Evolutionary conservation across 2,888 invertebrate species (phyloP), one percentile per base, ranked within the genome.

Genomic region (Epistrophe grossulariae): DNA sequence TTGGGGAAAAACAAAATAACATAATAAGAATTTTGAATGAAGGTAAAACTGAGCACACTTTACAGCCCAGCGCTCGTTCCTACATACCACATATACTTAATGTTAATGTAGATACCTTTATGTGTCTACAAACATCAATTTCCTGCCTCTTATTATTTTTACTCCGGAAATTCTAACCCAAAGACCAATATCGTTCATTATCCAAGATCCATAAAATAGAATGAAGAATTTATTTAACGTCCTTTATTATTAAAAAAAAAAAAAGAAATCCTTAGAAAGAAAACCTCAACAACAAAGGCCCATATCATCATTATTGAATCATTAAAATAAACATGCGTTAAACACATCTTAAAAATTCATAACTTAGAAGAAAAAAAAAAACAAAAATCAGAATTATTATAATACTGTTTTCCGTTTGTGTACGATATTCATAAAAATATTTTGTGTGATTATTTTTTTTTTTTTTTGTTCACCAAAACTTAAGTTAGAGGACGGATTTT

Each of bases 271-370:
- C 31, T 38, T 38, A 68, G 17, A 50, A 35, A 35, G 35, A 68
- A 13, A 68, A 35, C n/a, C 68, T 15, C 35, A 70, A 28, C 70
- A 70, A 70, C 70, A 28, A 52, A 55, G 19, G 52, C n/a, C 24
- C 62, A n/a, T 55, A 55, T 55, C 40, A 70, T 70, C 70, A 40
- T 79, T 62, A 79, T 79, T 62, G 71, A 79, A 71, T 62, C 60
- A 45, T 62, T 70, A 71, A 79, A 55, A 55, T 31, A 71, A 79
- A 79, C 70, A 70, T 55, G 60, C 52, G 79, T 79, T 71, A 79
- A 62, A 71, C 55, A 79, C 71, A 62, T 71, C 43, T 17, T 71
- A 64, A 62, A 72, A 71, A 79, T 79, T 79, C 79, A 71, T 79
- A 55, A 71, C 50, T 62, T 59, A 24, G 7, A 6, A 35, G 35